phyloP scores from a whole-genome alignment of 2,113 vertebrate genomes.

The Nothobranchius kuhntae region DNA sequence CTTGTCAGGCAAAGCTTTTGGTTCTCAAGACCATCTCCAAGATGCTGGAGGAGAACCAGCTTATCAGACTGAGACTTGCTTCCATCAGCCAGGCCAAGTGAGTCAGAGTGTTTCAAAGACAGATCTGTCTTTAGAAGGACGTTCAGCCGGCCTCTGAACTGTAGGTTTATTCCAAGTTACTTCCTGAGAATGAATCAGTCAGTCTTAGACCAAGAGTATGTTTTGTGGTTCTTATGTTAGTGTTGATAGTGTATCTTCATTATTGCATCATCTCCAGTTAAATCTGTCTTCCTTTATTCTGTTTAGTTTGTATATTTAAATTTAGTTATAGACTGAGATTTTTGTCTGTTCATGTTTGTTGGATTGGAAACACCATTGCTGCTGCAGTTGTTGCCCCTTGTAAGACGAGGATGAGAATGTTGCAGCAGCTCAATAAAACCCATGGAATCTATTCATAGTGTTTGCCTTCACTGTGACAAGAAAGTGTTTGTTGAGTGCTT shows the following conservation, averaged over 20 bases:
- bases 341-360: background rate
- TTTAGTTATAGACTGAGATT: too few species aligned
- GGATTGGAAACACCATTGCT: background rate
- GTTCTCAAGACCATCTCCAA: slow-evolving; percentile 85
- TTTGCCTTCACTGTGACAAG: background rate
- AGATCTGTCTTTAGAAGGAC: background rate
- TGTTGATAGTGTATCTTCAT: background rate
- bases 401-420: background rate
- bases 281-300: too few species aligned
- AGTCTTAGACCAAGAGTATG: background rate
- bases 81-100: slow-evolving; percentile 55
- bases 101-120: slow-evolving; percentile 9
- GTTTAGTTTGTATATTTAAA: too few species aligned
- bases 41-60: slow-evolving; percentile 88
- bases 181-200: background rate
- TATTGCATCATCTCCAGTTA: too few species aligned
- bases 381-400: background rate
- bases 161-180: background rate
- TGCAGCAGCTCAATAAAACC: background rate
- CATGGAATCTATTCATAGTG: background rate
- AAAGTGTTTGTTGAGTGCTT: background rate
- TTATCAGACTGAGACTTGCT: slow-evolving; percentile 79
- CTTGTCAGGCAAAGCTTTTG: slow-evolving; percentile 67
- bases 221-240: background rate
- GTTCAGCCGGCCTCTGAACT: background rate